Conservation (phyloP, 2,888 invertebrate genomes). For the Hipparchia sbordonii region DNA sequence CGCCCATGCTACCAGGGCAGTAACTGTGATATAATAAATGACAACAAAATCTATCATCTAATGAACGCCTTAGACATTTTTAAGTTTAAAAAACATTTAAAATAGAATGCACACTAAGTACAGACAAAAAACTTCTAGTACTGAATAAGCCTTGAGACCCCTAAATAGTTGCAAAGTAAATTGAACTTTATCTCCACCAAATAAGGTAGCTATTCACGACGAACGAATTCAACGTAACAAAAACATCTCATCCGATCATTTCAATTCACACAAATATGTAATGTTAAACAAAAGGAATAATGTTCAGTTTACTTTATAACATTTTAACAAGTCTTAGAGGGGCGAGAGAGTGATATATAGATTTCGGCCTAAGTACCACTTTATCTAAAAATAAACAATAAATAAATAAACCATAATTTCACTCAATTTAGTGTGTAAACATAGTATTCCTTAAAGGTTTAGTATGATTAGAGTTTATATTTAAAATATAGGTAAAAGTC, state of each 20-base stretch:
- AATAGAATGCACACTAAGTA: background rate
- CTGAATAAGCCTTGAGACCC: background rate
- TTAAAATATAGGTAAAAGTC: background rate
- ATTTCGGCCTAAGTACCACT: background rate
- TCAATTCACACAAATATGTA: no score
- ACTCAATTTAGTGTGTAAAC: background rate
- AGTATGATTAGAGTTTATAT: background rate
- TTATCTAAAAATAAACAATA: background rate
- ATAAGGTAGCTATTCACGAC: background rate
- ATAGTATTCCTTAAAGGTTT: no score
- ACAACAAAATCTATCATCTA: no score
- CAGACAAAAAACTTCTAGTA: background rate
- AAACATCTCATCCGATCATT: no score
- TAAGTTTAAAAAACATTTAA: no score
- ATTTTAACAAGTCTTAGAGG: no score
- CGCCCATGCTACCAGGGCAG: no score
- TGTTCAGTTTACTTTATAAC: no score
- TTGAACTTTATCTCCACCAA: background rate
- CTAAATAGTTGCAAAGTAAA: background rate
- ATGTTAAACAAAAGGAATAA: no score
- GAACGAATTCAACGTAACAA: background rate
- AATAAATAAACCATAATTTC: background rate
- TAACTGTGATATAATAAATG: no score
- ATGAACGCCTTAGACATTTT: no score
- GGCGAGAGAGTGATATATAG: no score